Evolutionary conservation across 2,797 vertebrate species (phyloP), one percentile per base, ranked within the genome.

Genomic region (Cirrhinus mrigala): DNA sequence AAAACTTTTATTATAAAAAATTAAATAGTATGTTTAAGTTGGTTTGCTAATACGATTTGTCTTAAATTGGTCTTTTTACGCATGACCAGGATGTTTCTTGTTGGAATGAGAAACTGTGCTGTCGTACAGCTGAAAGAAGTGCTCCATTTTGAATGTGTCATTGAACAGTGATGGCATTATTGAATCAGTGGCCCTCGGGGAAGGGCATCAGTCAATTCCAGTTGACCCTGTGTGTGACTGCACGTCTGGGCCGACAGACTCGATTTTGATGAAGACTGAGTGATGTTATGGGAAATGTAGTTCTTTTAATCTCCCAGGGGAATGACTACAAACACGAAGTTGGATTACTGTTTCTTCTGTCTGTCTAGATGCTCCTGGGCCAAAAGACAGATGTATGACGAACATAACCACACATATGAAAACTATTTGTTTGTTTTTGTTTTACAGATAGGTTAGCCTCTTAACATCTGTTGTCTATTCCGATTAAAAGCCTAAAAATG

Each of bases 201-300:
- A 86, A 79, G 24, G 71, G 74, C 54, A 80, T 16, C 66, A 82
- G 82, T 85, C 89, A 56, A 83, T 86, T 85, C 40, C n/a, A 82
- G 79, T 74, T 86, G 86, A 89, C 87, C 87, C 81, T 77, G 81
- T 84, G 81, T 77, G 62, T 86, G 87, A 86, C 86, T 60, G 64
- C 62, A 15, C 40, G 52, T 76, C 81, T 83, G 24, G 27, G 16
- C 81, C 44, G 62, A 54, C 81, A 89, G 56, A 77, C 68, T 79
- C 22, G 20, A 87, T 78, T 74, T 11, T 62, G 70, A 71, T 69
- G 46, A 62, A 64, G 68, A 64, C 64, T 50, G 60, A 85, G 62
- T 33, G 66, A 75, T 75, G 27, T 54, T 50, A 29, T 85, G 68
- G 87, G 54, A 62, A 60, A 58, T 69, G 50, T 68, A 77, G 50